Evolutionary conservation across 2,113 vertebrate species (phyloP), one percentile per base, ranked within the genome.

Genomic region (Colistium nudipinnis): DNA sequence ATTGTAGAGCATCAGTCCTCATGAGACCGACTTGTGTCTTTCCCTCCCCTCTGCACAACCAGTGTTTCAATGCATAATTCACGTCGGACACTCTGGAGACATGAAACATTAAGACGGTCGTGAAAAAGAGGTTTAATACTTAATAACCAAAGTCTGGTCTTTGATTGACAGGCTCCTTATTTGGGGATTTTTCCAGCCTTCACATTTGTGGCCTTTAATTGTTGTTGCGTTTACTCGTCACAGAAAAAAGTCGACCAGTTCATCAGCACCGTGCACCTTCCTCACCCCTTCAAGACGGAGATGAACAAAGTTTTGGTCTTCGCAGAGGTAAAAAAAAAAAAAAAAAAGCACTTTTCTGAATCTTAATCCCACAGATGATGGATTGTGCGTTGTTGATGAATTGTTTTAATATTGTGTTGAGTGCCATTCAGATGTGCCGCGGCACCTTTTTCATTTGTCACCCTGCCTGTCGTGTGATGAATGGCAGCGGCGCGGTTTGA

Each of bases 181-280:
- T 30, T 6, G n/a, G 41, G 7, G 45, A 51, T 38, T 12, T 20
- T 47, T 25, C 16, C 17, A 20, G 4, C n/a, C 30, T 31, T 31
- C 30, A 31, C 30, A 19, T 20, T n/a, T n/a, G n/a, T n/a, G n/a
- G n/a, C n/a, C n/a, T n/a, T n/a, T n/a, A n/a, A 24, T 24, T 45
- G 11, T 22, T 12, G 4, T 48, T 27, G 13, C 2, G 5, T 51
- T 44, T 53, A 43, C 28, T 54, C 68, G 25, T 85, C 1, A 13
- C 83, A 98, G 98, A 99, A 93, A 94, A 95, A 84, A 75, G 80
- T 98, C 41, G 95, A 97, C 9, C 73, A 89, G 0, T 98, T 99
- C 81, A 70, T 94, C 55, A 92, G 93, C 68, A 91, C 78, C 0
- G 59, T 98, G 41, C 70, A 88, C 22, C 78, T 98, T 2, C 96